Base-by-base conservation (phyloP, 2,888 invertebrate genomes). In the Pharmacophagus antenor region DNA sequence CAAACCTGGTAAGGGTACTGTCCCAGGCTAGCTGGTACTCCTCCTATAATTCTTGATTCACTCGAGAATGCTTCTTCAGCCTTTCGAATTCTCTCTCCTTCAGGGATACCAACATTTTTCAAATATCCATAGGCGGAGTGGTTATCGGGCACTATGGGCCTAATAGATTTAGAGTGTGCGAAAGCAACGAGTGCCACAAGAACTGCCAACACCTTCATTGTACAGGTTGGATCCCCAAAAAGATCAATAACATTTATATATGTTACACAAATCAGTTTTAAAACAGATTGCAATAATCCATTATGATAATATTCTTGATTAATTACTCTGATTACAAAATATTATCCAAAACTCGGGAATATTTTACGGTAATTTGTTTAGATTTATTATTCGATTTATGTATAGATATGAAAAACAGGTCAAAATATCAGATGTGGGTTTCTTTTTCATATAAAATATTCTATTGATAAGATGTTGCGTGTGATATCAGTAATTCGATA, bases 11-110 rank as follows among this genome's bases (percentile, higher is more conserved):
- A 72, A 1, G 71, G 70, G 62, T 70, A 70, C 50, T 75, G 75
- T 31, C 73, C 76, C 15, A 58, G 49, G 4, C 56, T 63, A n/a
- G 77, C 73, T 0, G 76, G 70, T 0, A 68, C 58, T 22, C 79
- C 78, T 20, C 76, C 76, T n/a, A 77, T 70, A 47, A 79, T 79
- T 57, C 72, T 76, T 18, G 73, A 66, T n/a, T 27, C 57, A n/a
- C 61, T 60, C 53, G 64, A 53, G 15, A 58, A 59, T 37, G 60
- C 64, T 23, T 69, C 71, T 51, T 78, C 77, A 22, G 67, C 63
- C 52, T 70, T 65, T 12, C 69, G 69, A 25, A 75, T 70, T 52
- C 67, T 67, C 31, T 76, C 76, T 1, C 68, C 77, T 61, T 67
- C 67, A 10, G 72, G 73, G 8, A 77, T 70, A 50, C 71, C 73